Evolutionary conservation across 1,140 invertebrate species (phyloP).

Genomic region (Dinoponera quadriceps): DNA sequence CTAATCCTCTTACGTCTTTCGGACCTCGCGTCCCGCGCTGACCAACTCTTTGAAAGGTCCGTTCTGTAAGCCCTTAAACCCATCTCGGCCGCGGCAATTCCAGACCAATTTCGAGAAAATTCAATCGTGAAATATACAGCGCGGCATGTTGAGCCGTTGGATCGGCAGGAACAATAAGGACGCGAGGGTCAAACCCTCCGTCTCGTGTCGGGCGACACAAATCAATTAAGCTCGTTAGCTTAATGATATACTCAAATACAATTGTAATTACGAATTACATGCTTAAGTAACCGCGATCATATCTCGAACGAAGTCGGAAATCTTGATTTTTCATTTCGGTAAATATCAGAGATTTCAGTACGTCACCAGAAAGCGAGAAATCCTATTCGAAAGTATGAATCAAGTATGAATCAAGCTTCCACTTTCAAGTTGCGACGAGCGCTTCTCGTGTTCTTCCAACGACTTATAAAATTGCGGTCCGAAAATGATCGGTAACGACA

Average conservation of each 20-base stretch:
- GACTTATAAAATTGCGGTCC: too few relatives aligned
- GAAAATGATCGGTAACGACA: too few relatives aligned
- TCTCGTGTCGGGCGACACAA: slow-evolving; percentile 29
- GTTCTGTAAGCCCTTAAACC: slow-evolving; percentile 72
- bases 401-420: too few relatives aligned
- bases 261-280: neutral
- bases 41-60: slow-evolving; percentile 67
- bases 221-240: slow-evolving; percentile 29
- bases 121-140: slow-evolving; percentile 62
- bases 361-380: too few relatives aligned
- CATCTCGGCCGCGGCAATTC: slow-evolving; percentile 71
- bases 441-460: too few relatives aligned
- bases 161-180: slow-evolving; percentile 52
- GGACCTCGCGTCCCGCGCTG: slow-evolving; percentile 57
- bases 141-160: slow-evolving; percentile 6
- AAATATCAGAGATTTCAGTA: too few relatives aligned
- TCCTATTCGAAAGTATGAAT: too few relatives aligned
- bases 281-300: slow-evolving; percentile 2
- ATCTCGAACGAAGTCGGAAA: neutral
- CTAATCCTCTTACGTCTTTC: slow-evolving; percentile 73
- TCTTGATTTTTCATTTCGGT: too few relatives aligned
- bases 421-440: too few relatives aligned
- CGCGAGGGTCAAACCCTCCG: slow-evolving; percentile 18
- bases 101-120: slow-evolving; percentile 73
- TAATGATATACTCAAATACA: neutral